Evolutionary conservation across 2,113 vertebrate genomes (phyloP).

Genomic region (Amazona guildingii): DNA sequence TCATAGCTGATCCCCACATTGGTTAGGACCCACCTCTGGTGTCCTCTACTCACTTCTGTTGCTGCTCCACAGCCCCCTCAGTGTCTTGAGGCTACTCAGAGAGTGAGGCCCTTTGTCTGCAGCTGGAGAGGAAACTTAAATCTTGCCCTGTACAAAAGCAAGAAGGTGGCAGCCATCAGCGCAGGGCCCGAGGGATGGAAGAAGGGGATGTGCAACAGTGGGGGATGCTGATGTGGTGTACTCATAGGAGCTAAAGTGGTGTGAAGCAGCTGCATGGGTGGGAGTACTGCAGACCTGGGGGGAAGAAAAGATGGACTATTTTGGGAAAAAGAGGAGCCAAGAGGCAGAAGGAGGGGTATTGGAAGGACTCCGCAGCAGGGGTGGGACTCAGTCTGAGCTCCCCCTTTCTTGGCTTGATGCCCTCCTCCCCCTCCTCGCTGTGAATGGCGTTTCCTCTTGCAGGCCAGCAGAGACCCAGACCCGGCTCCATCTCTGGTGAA

Average conservation of each 20-base stretch:
- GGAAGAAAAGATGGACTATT: not conserved
- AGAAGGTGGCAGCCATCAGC: not conserved
- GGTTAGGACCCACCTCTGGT: not conserved
- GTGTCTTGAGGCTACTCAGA: fast-evolving
- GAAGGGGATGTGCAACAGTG: not conserved
- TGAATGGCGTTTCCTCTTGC: not conserved
- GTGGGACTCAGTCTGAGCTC: not conserved
- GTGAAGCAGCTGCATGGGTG: fast-evolving
- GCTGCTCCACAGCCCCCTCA: not conserved
- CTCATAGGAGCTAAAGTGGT: not conserved
- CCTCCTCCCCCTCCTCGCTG: not conserved
- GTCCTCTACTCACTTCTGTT: not conserved
- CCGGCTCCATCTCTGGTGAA: not conserved
- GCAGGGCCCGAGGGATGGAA: fast-evolving
- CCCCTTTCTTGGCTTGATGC: not conserved
- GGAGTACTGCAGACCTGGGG: not conserved
- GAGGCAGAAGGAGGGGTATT: not conserved
- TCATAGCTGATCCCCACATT: fast-evolving
- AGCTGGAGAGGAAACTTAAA: not conserved
- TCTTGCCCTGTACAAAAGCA: not conserved
- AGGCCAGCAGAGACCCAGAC: not conserved
- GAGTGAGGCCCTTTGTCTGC: not conserved
- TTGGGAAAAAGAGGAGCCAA: not conserved
- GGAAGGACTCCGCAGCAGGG: not conserved
- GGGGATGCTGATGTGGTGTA: not conserved